These are phyloP conservation scores for Phrynosoma platyrhinos DNA, from an alignment of 2,113 vertebrate genomes.

Conservation along the genomic window DNA sequence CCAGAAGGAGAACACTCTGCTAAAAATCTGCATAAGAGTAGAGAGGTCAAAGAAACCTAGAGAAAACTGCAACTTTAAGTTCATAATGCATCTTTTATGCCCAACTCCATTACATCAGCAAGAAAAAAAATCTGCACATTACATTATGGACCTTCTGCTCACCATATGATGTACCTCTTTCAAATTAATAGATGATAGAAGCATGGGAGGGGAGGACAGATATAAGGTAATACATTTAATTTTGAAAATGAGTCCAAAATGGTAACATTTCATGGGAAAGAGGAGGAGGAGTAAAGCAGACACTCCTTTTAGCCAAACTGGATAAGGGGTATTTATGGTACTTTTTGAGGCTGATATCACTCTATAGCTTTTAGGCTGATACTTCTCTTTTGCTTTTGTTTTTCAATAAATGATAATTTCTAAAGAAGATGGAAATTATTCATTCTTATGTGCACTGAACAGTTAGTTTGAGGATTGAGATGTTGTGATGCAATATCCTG, in stretches of 20 bases:
- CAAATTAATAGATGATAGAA: not conserved
- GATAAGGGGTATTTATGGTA: not conserved
- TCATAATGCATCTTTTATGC: conserved; percentile 49
- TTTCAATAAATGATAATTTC: not conserved
- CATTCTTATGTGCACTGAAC: not conserved
- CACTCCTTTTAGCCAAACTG: not conserved
- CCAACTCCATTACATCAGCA: conserved; percentile 43
- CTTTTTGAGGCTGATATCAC: not conserved
- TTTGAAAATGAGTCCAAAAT: not conserved
- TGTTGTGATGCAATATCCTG: conserved; percentile 53
- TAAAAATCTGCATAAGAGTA: conserved; percentile 47
- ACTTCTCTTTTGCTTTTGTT: not conserved
- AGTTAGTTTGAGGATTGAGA: conserved; percentile 33
- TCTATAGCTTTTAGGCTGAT: not conserved
- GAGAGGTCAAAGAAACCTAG: conserved; percentile 60
- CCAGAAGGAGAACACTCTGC: conserved; percentile 51
- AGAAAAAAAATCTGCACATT: not conserved
- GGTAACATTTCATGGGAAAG: not conserved
- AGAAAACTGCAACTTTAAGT: conserved; percentile 45
- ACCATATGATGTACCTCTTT: not conserved
- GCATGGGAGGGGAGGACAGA: not conserved
- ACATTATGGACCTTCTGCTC: not conserved
- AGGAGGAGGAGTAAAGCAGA: not conserved
- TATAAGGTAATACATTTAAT: not conserved
- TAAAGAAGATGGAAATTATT: not conserved